Conservation (phyloP, 2,888 invertebrate genomes). For the Sinohyriopsis cumingii region DNA sequence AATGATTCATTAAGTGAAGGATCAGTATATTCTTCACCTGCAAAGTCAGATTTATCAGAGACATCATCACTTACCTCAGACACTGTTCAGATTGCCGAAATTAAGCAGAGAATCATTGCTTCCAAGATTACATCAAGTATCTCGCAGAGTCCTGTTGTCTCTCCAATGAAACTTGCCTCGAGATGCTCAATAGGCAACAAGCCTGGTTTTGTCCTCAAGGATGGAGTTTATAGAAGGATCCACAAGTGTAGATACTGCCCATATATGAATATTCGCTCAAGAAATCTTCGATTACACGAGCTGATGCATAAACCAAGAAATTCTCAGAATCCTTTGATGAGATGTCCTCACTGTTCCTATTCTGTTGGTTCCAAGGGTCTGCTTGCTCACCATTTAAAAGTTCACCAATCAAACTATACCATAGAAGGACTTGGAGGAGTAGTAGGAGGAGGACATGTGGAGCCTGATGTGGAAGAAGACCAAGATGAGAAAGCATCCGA, state of each 20-base stretch:
- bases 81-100: constrained; percentile 61
- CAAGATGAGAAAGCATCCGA: constrained; percentile 37
- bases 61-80: constrained; percentile 55
- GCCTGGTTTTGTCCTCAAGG: constrained; percentile 60
- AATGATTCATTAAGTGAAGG: constrained; percentile 13
- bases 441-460: neutral
- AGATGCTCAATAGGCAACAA: constrained; percentile 51
- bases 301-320: constrained; percentile 80
- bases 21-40: constrained; percentile 49
- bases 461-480: constrained; percentile 27
- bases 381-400: constrained; percentile 78
- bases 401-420: constrained; percentile 75
- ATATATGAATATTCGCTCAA: constrained; percentile 85
- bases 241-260: constrained; percentile 89
- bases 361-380: constrained; percentile 83
- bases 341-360: constrained; percentile 86
- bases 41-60: constrained; percentile 59
- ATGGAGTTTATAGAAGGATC: constrained; percentile 79
- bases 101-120: constrained; percentile 67
- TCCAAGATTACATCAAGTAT: constrained; percentile 64
- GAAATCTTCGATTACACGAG: constrained; percentile 88
- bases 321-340: constrained; percentile 69
- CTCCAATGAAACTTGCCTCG: constrained; percentile 59
- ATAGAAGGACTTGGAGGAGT: constrained; percentile 32
- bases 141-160: constrained; percentile 54